Conservation (phyloP, 2,888 invertebrate species). For the Hemistola chrysoprasaria region DNA sequence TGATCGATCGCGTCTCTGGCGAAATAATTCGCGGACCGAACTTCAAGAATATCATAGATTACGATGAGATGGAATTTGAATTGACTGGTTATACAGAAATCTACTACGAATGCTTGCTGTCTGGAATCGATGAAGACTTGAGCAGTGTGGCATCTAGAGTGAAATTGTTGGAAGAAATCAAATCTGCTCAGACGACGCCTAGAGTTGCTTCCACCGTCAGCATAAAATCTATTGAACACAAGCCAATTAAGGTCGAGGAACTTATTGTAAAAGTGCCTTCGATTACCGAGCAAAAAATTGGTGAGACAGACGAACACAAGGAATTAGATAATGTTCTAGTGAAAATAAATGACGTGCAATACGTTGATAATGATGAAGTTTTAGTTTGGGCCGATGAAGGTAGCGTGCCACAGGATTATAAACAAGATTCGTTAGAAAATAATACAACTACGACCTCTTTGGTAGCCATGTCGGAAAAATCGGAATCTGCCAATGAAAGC, state of each 20-base stretch:
- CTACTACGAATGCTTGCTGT: constrained; percentile 61
- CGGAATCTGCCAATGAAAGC: constrained; percentile 57
- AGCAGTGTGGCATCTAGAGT: constrained; percentile 64
- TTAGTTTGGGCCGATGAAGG: constrained; percentile 56
- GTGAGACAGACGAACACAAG: constrained; percentile 32
- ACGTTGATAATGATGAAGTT: constrained; percentile 53
- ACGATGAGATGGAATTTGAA: constrained; percentile 68
- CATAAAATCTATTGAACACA: constrained; percentile 27
- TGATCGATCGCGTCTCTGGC: constrained; percentile 64
- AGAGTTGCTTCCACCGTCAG: constrained; percentile 38
- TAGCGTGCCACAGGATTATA: constrained; percentile 26
- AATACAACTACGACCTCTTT: constrained; percentile 36
- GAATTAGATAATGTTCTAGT: constrained; percentile 41
- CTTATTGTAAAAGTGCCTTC: constrained; percentile 7
- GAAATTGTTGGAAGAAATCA: constrained; percentile 57
- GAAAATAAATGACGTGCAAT: constrained; percentile 55
- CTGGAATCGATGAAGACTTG: constrained; percentile 58
- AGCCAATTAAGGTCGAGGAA: constrained; percentile 21
- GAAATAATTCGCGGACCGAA: constrained; percentile 65
- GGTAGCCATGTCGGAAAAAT: constrained; percentile 53
- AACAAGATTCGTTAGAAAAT: constrained; percentile 17
- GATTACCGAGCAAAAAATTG: constrained; percentile 8
- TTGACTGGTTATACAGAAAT: constrained; percentile 66
- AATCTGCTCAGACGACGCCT: constrained; percentile 50
- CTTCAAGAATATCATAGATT: constrained; percentile 70